Percentiles rank a stretch among this genome's conserved stretches.
phyloP scores from a whole-genome alignment of 2,113 vertebrate species.

The Tympanuchus pallidicinctus region DNA sequence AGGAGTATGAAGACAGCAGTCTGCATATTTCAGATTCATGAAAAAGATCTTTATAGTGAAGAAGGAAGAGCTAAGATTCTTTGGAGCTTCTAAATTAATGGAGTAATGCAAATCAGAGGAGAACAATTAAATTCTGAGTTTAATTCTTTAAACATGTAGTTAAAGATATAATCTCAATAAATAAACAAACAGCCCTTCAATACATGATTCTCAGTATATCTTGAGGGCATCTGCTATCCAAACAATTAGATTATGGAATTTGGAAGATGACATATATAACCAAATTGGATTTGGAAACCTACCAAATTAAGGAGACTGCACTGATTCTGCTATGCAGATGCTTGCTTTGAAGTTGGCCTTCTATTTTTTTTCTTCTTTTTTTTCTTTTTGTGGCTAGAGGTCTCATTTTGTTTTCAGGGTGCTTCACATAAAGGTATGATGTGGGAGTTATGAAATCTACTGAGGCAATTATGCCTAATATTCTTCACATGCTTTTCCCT shows the following conservation, averaged over 20 bases:
- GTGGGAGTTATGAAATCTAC: slow-evolving; percentile 61
- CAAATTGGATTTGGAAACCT: slow-evolving; percentile 58
- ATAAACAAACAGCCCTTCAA: slow-evolving; percentile 41
- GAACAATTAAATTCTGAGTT: slow-evolving; percentile 5
- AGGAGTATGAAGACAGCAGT: neutral
- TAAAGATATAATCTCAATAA: slow-evolving; percentile 47
- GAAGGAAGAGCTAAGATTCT: neutral
- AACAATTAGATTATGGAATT: slow-evolving; percentile 61
- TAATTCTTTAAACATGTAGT: slow-evolving; percentile 35
- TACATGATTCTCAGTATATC: slow-evolving; percentile 4
- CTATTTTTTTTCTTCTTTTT: neutral
- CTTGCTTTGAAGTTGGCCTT: slow-evolving; percentile 68
- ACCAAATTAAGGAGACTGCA: slow-evolving; percentile 70
- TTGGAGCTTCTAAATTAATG: neutral
- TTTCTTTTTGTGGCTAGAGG: slow-evolving; percentile 34
- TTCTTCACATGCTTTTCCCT: slow-evolving; percentile 68
- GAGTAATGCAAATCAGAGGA: slow-evolving; percentile 39
- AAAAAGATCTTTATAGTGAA: neutral
- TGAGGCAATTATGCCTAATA: slow-evolving; percentile 59
- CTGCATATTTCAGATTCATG: neutral
- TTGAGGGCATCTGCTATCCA: slow-evolving; percentile 50
- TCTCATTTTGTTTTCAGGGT: slow-evolving; percentile 52
- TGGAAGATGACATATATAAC: slow-evolving; percentile 55
- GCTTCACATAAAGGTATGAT: slow-evolving; percentile 62
- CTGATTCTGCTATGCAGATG: slow-evolving; percentile 74